phyloP scores from a whole-genome alignment of 2,797 vertebrate genomes.

The Myripristis murdjan region DNA sequence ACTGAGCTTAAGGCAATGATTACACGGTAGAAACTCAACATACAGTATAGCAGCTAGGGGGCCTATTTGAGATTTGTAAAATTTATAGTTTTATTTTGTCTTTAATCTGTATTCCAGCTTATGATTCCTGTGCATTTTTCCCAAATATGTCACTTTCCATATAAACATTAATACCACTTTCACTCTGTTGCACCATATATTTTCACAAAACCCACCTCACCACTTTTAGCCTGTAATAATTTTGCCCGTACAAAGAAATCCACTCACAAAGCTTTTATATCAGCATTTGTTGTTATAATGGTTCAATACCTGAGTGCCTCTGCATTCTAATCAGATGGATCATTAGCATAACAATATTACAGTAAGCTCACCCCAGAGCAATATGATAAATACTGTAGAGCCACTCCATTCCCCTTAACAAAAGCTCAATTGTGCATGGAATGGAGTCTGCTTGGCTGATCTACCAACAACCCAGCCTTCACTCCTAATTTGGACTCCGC shows the following conservation, averaged over 20 bases:
- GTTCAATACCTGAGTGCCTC: slow-evolving; percentile 23
- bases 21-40: not conserved
- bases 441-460: slow-evolving; percentile 31
- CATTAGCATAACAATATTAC: slow-evolving; percentile 63
- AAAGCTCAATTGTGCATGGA: slow-evolving; percentile 41
- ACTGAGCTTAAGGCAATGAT: not conserved
- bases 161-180: not conserved
- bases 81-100: not conserved
- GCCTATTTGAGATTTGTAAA: not conserved
- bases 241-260: not conserved
- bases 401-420: slow-evolving; percentile 27
- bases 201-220: not conserved
- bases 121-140: not conserved
- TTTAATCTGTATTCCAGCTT: not conserved
- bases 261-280: slow-evolving; percentile 38
- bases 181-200: not conserved
- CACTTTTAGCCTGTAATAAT: not conserved
- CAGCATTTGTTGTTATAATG: slow-evolving; percentile 32
- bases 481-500: slow-evolving; percentile 57
- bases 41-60: not conserved
- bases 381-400: slow-evolving; percentile 44
- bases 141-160: slow-evolving; percentile 5
- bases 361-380: slow-evolving; percentile 39
- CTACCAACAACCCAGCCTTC: slow-evolving; percentile 32
- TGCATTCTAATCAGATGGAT: slow-evolving; percentile 49